A percentile compares a stretch with the other conserved stretches of the same genome.
Evolutionary conservation across 2,113 vertebrate species (phyloP).

Genomic region (Odocoileus hemionus): DNA sequence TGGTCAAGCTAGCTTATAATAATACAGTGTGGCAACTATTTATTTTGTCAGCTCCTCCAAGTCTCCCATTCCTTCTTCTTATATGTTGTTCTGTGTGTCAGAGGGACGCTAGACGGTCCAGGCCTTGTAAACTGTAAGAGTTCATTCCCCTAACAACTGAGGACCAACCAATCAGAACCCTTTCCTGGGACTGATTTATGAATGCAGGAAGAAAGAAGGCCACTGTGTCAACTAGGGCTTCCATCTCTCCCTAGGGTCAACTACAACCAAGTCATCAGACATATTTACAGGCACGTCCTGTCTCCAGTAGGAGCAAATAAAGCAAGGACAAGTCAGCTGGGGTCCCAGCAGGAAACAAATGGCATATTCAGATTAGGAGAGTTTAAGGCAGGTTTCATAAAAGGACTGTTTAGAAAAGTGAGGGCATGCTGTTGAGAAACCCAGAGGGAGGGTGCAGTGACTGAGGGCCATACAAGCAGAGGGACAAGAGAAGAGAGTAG

Average conservation of each 20-base stretch:
- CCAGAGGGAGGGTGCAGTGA: background rate
- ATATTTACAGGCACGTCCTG: background rate
- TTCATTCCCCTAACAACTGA: background rate
- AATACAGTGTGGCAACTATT: background rate
- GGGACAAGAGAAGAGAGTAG: background rate
- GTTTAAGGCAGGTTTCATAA: background rate
- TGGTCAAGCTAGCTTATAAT: background rate
- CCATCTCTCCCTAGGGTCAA: background rate
- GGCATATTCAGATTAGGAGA: background rate
- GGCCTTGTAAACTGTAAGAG: background rate
- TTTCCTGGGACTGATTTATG: background rate
- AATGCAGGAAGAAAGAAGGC: background rate
- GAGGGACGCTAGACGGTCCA: background rate
- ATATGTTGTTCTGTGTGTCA: background rate
- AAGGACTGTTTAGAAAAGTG: background rate
- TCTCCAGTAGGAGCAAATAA: background rate
- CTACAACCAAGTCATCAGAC: background rate
- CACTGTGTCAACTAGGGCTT: background rate
- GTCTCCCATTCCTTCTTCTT: background rate
- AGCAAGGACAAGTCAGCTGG: background rate
- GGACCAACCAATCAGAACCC: background rate
- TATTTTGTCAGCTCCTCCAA: background rate
- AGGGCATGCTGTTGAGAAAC: background rate
- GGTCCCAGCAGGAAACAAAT: background rate
- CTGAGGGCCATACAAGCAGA: background rate